Base-by-base conservation (phyloP, 1,140 invertebrate species). In the Neuroterus valhalla region DNA sequence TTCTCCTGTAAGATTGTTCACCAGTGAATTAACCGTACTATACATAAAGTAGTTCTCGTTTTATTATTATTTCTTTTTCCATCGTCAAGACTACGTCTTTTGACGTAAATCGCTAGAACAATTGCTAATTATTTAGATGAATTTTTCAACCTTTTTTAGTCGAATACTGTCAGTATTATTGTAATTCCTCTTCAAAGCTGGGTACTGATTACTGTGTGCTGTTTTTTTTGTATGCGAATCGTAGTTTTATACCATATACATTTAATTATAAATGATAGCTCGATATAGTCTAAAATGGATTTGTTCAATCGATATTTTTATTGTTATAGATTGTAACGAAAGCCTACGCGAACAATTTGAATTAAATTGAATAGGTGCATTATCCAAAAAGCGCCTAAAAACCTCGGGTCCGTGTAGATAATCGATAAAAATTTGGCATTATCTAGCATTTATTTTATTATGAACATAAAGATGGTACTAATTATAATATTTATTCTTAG, bases 391-490 rank as follows among this genome's bases (percentile, higher is more conserved):
- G 81, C 74, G 81, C 81, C 81, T 87, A 85, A 80, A 50, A 81
- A 68, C 38, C 71, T 83, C 75, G 77, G 66, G 82, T 74, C 74
- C 81, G 68, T 70, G 69, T 87, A 80, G 71, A 78, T 79, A 81
- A 81, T 84, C 76, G 82, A 81, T 79, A 82, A 72, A 84, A 83
- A 78, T 85, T 89, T 86, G 87, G 85, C 85, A 85, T 89, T 89
- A 86, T 86, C 85, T 88, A 88, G 87, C 87, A 89, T 89, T 88
- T 89, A 89, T 89, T 90, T 89, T 89, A 86, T 88, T 89, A 88
- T 84, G 81, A 88, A 87, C 82, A 84, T 85, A 78, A 85, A 86
- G 79, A 73, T 82, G 80, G 82, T 86, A 80, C 76, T 86, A 86
- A 86, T 89, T 85, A 87, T 80, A 85, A 86, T 89, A 85, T 88